Evolutionary conservation across 2,888 invertebrate species (phyloP).

Genomic region (Mactromeris polynyma): DNA sequence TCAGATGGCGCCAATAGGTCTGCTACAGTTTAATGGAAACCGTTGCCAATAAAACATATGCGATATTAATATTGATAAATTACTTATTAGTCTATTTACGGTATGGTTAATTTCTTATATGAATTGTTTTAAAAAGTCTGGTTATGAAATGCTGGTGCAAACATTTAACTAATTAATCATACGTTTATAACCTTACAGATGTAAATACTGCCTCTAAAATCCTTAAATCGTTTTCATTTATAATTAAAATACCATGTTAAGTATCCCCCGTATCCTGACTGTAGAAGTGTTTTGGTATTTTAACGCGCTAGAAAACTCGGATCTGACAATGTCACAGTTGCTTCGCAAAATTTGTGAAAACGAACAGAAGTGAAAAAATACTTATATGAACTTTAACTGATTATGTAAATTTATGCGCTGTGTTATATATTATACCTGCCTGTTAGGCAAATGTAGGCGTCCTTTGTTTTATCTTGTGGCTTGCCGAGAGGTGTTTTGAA

Average conservation of each 20-base stretch:
- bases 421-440: background rate
- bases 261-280: no score
- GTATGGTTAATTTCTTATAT: background rate
- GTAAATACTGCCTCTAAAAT: no score
- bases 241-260: no score
- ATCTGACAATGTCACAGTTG: no score
- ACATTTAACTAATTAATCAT: background rate
- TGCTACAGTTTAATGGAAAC: background rate
- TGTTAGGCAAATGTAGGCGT: background rate
- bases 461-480: background rate
- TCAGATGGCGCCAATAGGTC: background rate
- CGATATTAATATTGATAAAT: background rate
- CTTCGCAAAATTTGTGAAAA: background rate
- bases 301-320: no score
- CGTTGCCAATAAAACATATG: background rate
- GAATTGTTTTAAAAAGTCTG: background rate
- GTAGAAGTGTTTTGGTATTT: no score
- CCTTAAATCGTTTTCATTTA: no score
- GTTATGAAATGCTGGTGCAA: background rate
- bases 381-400: background rate
- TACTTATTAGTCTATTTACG: background rate
- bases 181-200: background rate
- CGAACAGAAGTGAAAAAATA: background rate
- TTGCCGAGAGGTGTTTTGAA: background rate
- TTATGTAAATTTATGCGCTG: background rate